Percentiles rank a stretch among this genome's conserved stretches.
Evolutionary conservation across 2,888 invertebrate genomes (phyloP).

Genomic region (Hemaris fuciformis): DNA sequence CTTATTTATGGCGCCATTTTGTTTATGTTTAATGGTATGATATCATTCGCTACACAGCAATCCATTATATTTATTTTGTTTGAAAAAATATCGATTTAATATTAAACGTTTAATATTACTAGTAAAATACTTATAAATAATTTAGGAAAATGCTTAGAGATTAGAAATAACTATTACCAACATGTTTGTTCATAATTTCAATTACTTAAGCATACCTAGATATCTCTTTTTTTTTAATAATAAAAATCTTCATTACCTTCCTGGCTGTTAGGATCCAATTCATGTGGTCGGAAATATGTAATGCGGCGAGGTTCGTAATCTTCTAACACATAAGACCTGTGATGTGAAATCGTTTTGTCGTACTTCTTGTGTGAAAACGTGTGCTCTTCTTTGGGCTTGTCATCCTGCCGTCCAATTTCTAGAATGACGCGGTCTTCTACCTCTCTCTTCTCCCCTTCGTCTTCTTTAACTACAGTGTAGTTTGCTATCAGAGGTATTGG

Average conservation of each 20-base stretch:
- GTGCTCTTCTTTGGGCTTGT: slow-evolving; percentile 65
- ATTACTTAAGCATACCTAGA: too few species aligned
- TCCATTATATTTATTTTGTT: too few species aligned
- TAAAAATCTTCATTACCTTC: slow-evolving; percentile 48
- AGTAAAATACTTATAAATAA: too few species aligned
- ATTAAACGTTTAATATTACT: too few species aligned
- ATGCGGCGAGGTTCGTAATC: slow-evolving; percentile 66
- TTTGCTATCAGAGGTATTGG: slow-evolving; percentile 68
- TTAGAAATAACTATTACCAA: too few species aligned
- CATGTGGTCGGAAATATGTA: slow-evolving; percentile 64
- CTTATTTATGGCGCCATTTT: background rate
- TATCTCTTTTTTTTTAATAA: too few species aligned
- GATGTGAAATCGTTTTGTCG: slow-evolving; percentile 75
- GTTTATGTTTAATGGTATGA: background rate
- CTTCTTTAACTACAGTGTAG: slow-evolving; percentile 65
- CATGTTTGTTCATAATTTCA: too few species aligned
- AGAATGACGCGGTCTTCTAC: slow-evolving; percentile 69
- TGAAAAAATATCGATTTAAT: too few species aligned
- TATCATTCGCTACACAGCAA: too few species aligned
- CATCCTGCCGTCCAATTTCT: slow-evolving; percentile 77
- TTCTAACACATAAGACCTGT: slow-evolving; percentile 71
- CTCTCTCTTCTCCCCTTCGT: slow-evolving; percentile 62
- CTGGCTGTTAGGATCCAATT: slow-evolving; percentile 51
- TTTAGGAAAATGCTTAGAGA: too few species aligned
- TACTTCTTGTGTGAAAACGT: slow-evolving; percentile 79